Evolutionary conservation across 2,888 invertebrate species (phyloP).

Genomic region (Amorpha juglandis): DNA sequence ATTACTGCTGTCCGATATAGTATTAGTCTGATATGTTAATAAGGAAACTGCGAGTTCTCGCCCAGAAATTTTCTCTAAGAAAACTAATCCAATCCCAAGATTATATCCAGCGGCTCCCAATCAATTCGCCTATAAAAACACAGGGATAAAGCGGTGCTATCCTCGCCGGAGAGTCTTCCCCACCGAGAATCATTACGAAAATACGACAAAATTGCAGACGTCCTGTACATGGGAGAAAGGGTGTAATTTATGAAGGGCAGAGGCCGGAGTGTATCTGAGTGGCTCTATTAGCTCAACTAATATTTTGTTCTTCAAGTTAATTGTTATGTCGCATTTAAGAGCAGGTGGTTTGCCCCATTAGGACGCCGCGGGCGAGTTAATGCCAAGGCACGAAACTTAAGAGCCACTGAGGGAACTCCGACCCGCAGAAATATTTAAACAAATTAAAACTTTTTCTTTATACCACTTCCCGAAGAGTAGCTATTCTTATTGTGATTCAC

Average conservation of each 20-base stretch:
- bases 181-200: slow-evolving; percentile 75
- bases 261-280: slow-evolving; percentile 76
- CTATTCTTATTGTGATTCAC: slow-evolving; percentile 65
- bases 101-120: slow-evolving; percentile 73
- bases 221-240: slow-evolving; percentile 66
- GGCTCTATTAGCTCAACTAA: slow-evolving; percentile 80
- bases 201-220: slow-evolving; percentile 76
- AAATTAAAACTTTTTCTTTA: slow-evolving; percentile 82
- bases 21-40: slow-evolving; percentile 68
- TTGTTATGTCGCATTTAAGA: slow-evolving; percentile 82
- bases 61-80: slow-evolving; percentile 60
- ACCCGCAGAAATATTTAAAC: slow-evolving; percentile 79
- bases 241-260: slow-evolving; percentile 78
- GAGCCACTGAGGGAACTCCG: slow-evolving; percentile 61
- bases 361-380: slow-evolving; percentile 70
- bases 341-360: slow-evolving; percentile 81
- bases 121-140: slow-evolving; percentile 78
- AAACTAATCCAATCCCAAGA: slow-evolving; percentile 73
- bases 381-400: slow-evolving; percentile 71
- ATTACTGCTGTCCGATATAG: slow-evolving; percentile 58
- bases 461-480: slow-evolving; percentile 62
- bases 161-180: slow-evolving; percentile 57
- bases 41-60: slow-evolving; percentile 55
- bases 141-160: slow-evolving; percentile 60
- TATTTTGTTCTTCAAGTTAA: slow-evolving; percentile 82